Conservation (phyloP, 2,888 invertebrate species). For the Ormyrus pomaceus region DNA sequence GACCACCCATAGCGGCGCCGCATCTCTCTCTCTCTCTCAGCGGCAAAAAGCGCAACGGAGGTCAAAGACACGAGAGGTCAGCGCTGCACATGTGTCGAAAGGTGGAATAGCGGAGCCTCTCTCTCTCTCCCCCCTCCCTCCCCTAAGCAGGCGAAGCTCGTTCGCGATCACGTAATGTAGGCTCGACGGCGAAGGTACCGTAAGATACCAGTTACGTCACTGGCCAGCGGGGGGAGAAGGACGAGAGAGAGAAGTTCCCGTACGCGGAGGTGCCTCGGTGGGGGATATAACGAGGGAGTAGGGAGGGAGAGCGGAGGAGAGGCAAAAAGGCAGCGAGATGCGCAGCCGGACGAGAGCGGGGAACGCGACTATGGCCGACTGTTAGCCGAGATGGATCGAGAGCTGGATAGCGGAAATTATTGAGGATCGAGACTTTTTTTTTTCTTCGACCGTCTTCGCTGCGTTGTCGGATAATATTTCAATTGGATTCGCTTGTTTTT, state of each 20-base stretch:
- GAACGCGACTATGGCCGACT: neutral
- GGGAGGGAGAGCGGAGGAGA: neutral
- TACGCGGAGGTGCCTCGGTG: constrained; percentile 45
- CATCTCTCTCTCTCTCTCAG: neutral
- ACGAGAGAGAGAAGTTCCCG: constrained; percentile 59
- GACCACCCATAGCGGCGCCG: neutral
- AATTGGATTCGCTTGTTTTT: no score
- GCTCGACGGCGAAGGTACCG: constrained; percentile 74
- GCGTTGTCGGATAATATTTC: no score
- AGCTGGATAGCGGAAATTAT: no score
- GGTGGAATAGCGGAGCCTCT: constrained; percentile 53
- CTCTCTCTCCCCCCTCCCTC: constrained; percentile 1
- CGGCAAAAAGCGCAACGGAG: constrained; percentile 28
- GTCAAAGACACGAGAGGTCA: constrained; percentile 56
- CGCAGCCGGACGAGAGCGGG: neutral
- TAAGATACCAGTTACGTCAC: constrained; percentile 73
- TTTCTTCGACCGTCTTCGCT: no score
- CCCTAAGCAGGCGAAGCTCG: constrained; percentile 48
- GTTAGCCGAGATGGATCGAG: no score
- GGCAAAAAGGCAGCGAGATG: neutral
- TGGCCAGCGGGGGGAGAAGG: neutral
- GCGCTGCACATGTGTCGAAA: constrained; percentile 38
- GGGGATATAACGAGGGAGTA: neutral
- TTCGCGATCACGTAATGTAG: constrained; percentile 73
- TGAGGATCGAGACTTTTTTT: no score